Percentiles rank a stretch among this genome's conserved stretches.
phyloP scores from a whole-genome alignment of 2,797 vertebrate genomes.

The Sebastes jordani region DNA sequence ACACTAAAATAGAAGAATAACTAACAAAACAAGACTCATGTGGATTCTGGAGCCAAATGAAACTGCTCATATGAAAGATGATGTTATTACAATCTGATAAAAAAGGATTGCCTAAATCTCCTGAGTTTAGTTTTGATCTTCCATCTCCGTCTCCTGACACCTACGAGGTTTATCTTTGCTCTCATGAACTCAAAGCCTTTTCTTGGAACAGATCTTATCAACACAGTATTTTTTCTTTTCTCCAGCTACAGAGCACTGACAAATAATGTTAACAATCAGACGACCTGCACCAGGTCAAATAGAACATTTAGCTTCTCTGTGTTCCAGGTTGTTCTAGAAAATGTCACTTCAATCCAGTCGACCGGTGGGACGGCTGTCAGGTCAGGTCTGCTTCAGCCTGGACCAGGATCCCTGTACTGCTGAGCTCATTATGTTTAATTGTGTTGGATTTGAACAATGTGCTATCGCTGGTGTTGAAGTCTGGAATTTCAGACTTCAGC shows the following conservation, averaged over 20 bases:
- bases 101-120: background rate
- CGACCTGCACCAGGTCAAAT: background rate
- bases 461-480: conserved; percentile 20
- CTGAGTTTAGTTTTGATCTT: background rate
- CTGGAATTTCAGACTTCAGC: conserved; percentile 39
- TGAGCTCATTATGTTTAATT: conserved; percentile 58
- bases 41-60: background rate
- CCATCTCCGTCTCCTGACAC: background rate
- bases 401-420: conserved; percentile 33
- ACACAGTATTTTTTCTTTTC: background rate
- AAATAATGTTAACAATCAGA: conserved; percentile 9
- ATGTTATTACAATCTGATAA: background rate
- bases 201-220: conserved; percentile 17
- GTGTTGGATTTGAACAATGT: conserved; percentile 42
- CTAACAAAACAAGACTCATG: background rate
- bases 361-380: conserved; percentile 34
- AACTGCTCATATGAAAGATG: background rate
- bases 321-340: background rate
- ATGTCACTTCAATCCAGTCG: background rate
- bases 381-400: conserved; percentile 16
- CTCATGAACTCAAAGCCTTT: background rate
- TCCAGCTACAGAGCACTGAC: background rate
- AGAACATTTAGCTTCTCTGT: background rate
- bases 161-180: background rate
- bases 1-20: background rate